A percentile compares a stretch with the other conserved stretches of the same genome.
phyloP scores from a whole-genome alignment of 2,113 vertebrate genomes.

The Callocephalon fimbriatum region DNA sequence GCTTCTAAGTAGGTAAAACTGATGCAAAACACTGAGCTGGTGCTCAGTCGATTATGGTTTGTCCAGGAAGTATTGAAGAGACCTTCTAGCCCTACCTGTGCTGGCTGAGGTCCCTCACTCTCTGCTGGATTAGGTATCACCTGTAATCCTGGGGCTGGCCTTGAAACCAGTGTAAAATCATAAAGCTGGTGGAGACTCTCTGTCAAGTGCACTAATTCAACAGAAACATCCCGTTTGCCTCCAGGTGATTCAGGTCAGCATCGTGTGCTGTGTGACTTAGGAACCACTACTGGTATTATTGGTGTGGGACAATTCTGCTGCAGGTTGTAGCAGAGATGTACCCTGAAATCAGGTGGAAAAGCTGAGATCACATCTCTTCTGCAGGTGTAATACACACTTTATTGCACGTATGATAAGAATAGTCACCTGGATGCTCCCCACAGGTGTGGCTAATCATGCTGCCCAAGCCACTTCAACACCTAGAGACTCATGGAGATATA shows the following conservation, averaged over 20 bases:
- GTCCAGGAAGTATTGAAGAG: neutral
- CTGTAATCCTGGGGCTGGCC: neutral
- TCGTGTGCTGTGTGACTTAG: neutral
- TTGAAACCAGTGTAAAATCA: neutral
- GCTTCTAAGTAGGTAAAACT: neutral
- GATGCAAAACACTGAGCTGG: neutral
- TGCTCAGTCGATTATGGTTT: neutral
- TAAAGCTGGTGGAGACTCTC: neutral
- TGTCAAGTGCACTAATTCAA: neutral
- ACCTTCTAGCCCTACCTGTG: neutral
- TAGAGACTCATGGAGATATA: neutral
- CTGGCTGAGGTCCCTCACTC: neutral
- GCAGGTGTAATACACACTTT: neutral
- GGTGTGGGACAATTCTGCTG: neutral
- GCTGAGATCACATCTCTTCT: neutral
- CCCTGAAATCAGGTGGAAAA: neutral
- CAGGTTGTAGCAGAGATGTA: rapidly evolving
- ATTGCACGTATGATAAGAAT: rapidly evolving
- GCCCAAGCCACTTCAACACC: neutral
- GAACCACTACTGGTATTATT: neutral
- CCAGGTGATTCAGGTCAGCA: neutral
- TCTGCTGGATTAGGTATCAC: neutral
- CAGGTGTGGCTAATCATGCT: neutral
- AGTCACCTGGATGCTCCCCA: neutral
- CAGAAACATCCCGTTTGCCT: neutral